phyloP scores from a whole-genome alignment of 2,888 invertebrate genomes.

The Minunthozetes semirufus region DNA sequence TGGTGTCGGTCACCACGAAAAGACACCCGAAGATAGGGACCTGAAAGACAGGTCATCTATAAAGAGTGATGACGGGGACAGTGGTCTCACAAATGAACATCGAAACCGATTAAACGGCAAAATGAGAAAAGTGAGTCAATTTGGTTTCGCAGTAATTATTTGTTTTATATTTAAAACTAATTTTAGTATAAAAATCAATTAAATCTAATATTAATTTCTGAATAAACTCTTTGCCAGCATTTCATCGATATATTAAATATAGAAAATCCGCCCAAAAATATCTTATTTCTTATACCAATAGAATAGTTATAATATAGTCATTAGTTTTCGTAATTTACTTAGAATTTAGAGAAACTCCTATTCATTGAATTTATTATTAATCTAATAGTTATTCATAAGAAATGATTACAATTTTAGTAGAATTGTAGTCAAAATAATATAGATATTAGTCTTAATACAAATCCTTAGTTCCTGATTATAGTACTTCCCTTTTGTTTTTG shows the following conservation, averaged over 20 bases:
- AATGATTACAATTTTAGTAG: neutral
- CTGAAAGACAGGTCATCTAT: slow-evolving; percentile 79
- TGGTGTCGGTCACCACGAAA: slow-evolving; percentile 56
- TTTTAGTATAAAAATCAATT: neutral
- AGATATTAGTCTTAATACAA: neutral
- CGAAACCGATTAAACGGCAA: slow-evolving; percentile 51
- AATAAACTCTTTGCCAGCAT: slow-evolving; percentile 21
- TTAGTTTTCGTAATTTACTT: too few species aligned
- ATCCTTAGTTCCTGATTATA: neutral
- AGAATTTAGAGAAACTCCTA: neutral
- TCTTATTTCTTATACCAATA: neutral
- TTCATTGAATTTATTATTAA: neutral
- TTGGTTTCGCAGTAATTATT: neutral
- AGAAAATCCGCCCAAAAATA: slow-evolving; percentile 23
- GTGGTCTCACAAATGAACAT: slow-evolving; percentile 40
- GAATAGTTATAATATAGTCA: neutral
- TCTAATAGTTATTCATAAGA: neutral
- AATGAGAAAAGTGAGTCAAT: slow-evolving; percentile 84
- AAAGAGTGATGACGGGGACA: slow-evolving; percentile 64
- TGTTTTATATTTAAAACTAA: neutral
- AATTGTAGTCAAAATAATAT: neutral
- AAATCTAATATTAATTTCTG: slow-evolving; percentile 24
- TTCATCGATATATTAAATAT: neutral
- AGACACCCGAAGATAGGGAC: slow-evolving; percentile 63
- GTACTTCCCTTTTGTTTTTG: neutral